Percentiles rank a stretch among this genome's conserved stretches.
These are phyloP conservation scores for Sternotherus odoratus DNA, from an alignment of 2,797 vertebrate species.

Conservation along the genomic window DNA sequence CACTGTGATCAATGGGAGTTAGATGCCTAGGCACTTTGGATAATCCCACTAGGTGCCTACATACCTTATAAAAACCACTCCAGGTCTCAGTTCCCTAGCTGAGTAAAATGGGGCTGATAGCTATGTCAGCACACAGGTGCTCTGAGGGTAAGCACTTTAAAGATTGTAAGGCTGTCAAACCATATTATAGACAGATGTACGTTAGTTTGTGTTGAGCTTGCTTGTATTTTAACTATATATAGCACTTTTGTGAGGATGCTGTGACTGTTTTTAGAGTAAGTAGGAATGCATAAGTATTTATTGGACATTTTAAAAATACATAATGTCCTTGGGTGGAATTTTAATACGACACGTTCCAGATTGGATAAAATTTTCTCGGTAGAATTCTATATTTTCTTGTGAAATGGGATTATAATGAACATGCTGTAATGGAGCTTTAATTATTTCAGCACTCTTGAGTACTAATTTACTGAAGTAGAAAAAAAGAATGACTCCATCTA, in stretches of 20 bases:
- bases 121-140: too few species aligned
- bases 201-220: background rate
- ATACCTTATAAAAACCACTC: background rate
- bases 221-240: background rate
- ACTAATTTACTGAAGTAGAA: background rate
- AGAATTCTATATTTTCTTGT: background rate
- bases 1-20: background rate
- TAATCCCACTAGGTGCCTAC: background rate
- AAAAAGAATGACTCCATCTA: background rate
- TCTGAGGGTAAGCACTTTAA: background rate
- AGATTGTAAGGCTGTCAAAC: background rate
- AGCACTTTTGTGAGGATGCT: background rate
- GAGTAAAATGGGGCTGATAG: background rate
- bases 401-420: background rate
- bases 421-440: background rate
- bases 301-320: background rate
- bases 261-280: background rate
- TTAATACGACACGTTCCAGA: background rate
- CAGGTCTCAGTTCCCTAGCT: background rate
- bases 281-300: background rate
- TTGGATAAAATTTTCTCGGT: background rate
- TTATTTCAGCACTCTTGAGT: background rate
- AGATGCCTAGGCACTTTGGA: background rate
- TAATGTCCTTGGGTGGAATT: background rate
- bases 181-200: background rate